These are phyloP conservation scores for Pogona vitticeps DNA, from an alignment of 2,113 vertebrate genomes.

Conservation along the genomic window DNA sequence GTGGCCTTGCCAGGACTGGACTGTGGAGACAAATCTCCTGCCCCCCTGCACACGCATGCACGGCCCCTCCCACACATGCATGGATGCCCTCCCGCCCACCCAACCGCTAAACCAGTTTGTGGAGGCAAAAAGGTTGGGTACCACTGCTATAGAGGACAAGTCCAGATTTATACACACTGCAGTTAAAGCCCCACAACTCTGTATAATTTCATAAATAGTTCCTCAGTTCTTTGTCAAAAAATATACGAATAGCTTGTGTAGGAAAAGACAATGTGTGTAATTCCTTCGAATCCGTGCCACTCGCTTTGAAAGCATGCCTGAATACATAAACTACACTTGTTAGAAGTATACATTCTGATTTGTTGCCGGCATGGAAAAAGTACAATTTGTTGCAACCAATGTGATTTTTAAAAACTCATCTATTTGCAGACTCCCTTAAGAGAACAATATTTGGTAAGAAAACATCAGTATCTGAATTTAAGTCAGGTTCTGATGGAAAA, in stretches of 20 bases:
- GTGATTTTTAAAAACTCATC: neutral
- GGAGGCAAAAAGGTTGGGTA: too few relatives aligned
- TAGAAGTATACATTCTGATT: neutral
- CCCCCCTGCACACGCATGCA: too few relatives aligned
- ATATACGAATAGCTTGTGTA: neutral
- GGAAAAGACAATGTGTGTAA: neutral
- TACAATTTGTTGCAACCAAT: too few relatives aligned
- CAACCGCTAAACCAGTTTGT: too few relatives aligned
- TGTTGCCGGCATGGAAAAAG: neutral
- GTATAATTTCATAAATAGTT: neutral
- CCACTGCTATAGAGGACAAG: too few relatives aligned
- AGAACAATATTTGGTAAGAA: slow-evolving; percentile 39
- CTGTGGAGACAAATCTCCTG: too few relatives aligned
- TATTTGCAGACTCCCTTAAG: neutral
- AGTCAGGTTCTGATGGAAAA: slow-evolving; percentile 20
- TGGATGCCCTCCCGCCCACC: too few relatives aligned
- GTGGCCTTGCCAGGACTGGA: too few relatives aligned
- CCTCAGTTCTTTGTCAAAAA: neutral
- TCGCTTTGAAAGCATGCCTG: neutral
- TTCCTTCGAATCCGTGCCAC: neutral
- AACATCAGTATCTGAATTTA: neutral
- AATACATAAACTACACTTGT: neutral
- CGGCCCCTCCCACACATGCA: too few relatives aligned
- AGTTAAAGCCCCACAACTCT: neutral
- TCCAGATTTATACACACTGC: too few relatives aligned